Percentiles rank a stretch among this genome's conserved stretches.
phyloP scores from a whole-genome alignment of 2,888 invertebrate genomes.

The Cartodere bifasciata region DNA sequence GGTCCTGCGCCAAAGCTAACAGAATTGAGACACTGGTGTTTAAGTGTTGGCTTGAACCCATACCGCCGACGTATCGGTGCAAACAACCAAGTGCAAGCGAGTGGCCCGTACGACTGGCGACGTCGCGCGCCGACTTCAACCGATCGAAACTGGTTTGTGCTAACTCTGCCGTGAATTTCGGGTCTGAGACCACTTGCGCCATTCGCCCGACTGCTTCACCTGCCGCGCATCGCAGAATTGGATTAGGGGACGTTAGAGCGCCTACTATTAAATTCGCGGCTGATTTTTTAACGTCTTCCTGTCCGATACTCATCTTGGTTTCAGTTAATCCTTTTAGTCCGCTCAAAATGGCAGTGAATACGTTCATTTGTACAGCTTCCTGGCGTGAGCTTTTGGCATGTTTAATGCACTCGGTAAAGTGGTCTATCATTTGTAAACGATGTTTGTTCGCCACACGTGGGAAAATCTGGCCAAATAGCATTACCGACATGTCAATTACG shows the following conservation, averaged over 20 bases:
- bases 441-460: constrained; percentile 92
- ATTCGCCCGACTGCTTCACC: constrained; percentile 91
- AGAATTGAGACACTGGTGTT: constrained; percentile 91
- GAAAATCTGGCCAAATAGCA: constrained; percentile 87
- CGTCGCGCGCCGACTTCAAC: constrained; percentile 75
- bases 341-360: constrained; percentile 83
- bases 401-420: constrained; percentile 89
- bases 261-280: constrained; percentile 68
- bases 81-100: constrained; percentile 91
- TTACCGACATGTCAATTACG: constrained; percentile 89
- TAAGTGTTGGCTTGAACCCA: constrained; percentile 90
- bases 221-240: constrained; percentile 81
- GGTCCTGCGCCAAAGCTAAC: constrained; percentile 87
- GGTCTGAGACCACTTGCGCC: constrained; percentile 79
- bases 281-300: constrained; percentile 80
- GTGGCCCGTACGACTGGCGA: constrained; percentile 74
- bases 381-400: constrained; percentile 87
- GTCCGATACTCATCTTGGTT: constrained; percentile 71
- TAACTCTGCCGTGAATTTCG: constrained; percentile 76
- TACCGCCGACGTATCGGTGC: constrained; percentile 89
- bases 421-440: constrained; percentile 92
- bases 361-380: constrained; percentile 92
- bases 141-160: constrained; percentile 84
- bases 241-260: constrained; percentile 61
- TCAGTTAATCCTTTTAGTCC: constrained; percentile 83